Evolutionary conservation across 2,113 vertebrate genomes (phyloP).

Genomic region (Danio rerio): GRCz12tu NC_133189.1:1188001-1188500

Average conservation of each 20-base stretch:
- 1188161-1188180: too few relatives aligned
- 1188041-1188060: too few relatives aligned
- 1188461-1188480: slow-evolving; percentile 32
- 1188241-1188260: not conserved
- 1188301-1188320: slow-evolving; percentile 47
- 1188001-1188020: too few relatives aligned
- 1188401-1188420: slow-evolving; percentile 10
- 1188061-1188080: too few relatives aligned
- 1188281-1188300: not conserved
- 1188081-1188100: too few relatives aligned
- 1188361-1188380: not conserved
- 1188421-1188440: slow-evolving; percentile 14
- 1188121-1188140: too few relatives aligned
- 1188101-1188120: too few relatives aligned
- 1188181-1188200: too few relatives aligned
- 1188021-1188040: too few relatives aligned
- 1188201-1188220: too few relatives aligned
- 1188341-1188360: too few relatives aligned
- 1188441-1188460: slow-evolving; percentile 25
- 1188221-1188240: not conserved
- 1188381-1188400: not conserved
- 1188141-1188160: too few relatives aligned
- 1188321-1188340: not conserved
- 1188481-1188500: not conserved
- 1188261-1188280: not conserved